Base-by-base conservation (phyloP, 2,113 vertebrate species). In the Solea solea region DNA sequence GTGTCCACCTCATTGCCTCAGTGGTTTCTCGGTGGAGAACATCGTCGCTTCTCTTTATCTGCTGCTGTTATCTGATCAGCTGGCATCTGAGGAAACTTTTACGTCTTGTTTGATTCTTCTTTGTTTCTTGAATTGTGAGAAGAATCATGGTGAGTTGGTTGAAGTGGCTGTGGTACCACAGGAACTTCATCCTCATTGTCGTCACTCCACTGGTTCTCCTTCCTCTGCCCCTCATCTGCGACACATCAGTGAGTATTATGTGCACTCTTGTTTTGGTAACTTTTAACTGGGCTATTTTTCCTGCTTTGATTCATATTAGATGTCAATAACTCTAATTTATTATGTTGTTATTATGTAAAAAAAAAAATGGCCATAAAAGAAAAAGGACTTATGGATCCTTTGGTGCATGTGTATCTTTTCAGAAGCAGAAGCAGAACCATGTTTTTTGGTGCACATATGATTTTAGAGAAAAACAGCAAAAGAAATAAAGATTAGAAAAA, bases 151-250 rank as follows among this genome's bases (percentile, higher is more conserved):
- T 40, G 54, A 68, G 9, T 14, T 77, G 12, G 64, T 66, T 86
- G 80, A 87, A 57, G 79, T 93, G 77, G 76, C 1, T 93, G 12
- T 93, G 94, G 89, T 90, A 93, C 73, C 93, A 92, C 86, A 93
- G 93, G 70, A 95, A 91, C 76, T 96, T 94, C 64, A 15, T 98
- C 69, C 82, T 96, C 64, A 57, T 87, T 7, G 0, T 94, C 5
- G 0, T 94, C 8, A 78, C 91, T 0, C 96, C 95, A 0, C 8
- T 98, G 0, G 0, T 91, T 0, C 46, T 95, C 11, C 89, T 98
- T 28, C 92, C 95, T 0, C 91, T 99, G 78, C 96, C 96, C 0
- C 46, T 99, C 54, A 1, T 71, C 3, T 0, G 90, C 57, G 87
- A 88, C 0, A 71, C 70, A 13, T 81, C 93, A 92, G 97, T 99